Conservation (phyloP, 2,888 invertebrate species). For the Dromius quadrimaculatus region DNA sequence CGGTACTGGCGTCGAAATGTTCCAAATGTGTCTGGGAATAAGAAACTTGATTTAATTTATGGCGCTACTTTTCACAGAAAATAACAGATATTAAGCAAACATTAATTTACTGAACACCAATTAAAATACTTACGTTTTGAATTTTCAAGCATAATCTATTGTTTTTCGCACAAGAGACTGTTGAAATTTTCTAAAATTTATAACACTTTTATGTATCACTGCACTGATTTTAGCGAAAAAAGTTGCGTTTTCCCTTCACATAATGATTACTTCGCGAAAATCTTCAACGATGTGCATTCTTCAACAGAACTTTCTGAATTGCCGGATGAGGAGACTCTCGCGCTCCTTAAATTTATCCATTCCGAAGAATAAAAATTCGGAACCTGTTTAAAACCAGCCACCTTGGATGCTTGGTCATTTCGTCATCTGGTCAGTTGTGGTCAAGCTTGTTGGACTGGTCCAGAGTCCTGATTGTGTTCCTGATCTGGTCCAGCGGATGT, state of each 20-base stretch:
- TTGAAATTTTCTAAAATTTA: background rate
- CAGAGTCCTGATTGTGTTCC: too few relatives aligned
- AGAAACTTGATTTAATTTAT: conserved; percentile 60
- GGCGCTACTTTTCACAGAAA: background rate
- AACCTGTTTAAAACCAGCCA: conserved; percentile 41
- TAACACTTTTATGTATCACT: background rate
- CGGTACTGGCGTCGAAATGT: conserved; percentile 48
- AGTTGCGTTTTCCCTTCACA: conserved; percentile 9
- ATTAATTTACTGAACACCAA: too few relatives aligned
- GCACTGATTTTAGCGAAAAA: background rate
- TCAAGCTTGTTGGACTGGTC: conserved; percentile 38
- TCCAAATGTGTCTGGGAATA: conserved; percentile 60
- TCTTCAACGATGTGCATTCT: conserved; percentile 42
- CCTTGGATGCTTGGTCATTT: conserved; percentile 31
- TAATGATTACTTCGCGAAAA: conserved; percentile 1
- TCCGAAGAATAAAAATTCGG: conserved; percentile 19
- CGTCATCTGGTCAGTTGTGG: conserved; percentile 25
- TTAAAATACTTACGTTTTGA: too few relatives aligned
- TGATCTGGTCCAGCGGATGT: conserved; percentile 48
- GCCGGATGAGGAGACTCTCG: conserved; percentile 1
- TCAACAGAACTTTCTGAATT: conserved; percentile 26
- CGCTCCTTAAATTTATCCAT: conserved; percentile 28
- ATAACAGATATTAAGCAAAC: background rate
- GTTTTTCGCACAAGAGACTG: background rate
- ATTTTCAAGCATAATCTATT: conserved; percentile 3